Percentiles rank a stretch among this genome's conserved stretches.
These are phyloP conservation scores for Semicossyphus pulcher DNA, from an alignment of 2,113 vertebrate genomes.

Conservation along the genomic window DNA sequence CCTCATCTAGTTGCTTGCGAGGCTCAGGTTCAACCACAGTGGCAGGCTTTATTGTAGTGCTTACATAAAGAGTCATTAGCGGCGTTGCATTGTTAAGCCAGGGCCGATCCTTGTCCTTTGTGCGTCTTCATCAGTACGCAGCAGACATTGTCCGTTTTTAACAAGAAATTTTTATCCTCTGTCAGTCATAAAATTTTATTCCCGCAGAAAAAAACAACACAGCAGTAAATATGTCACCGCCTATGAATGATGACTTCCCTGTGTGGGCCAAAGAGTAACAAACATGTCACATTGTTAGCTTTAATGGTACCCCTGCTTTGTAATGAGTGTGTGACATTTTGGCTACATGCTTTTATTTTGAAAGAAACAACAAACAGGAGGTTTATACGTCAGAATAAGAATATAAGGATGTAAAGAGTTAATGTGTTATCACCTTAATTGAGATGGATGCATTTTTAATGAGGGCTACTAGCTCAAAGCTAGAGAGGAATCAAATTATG, in stretches of 20 bases:
- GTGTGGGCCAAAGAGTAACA: conserved; percentile 33
- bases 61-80: conserved; percentile 37
- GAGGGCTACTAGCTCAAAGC: conserved; percentile 56
- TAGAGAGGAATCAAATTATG: conserved; percentile 76
- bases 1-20: no score
- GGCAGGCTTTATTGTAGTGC: background rate
- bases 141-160: conserved; percentile 28
- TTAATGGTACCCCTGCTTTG: conserved; percentile 25
- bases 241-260: conserved; percentile 47
- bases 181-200: conserved; percentile 50
- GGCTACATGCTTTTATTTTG: no score
- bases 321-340: no score
- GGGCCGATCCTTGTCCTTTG: conserved; percentile 8
- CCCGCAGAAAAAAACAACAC: conserved; percentile 34
- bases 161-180: conserved; percentile 28
- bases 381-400: background rate
- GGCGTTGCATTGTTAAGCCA: conserved; percentile 14
- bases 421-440: conserved; percentile 68
- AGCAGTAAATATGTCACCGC: conserved; percentile 47
- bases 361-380: no score
- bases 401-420: conserved; percentile 32
- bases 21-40: background rate
- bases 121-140: conserved; percentile 3
- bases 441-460: conserved; percentile 84
- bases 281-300: conserved; percentile 38